Percentiles rank a stretch among this genome's conserved stretches.
Conservation (phyloP, 2,888 invertebrate species). For the Rhodophaea formosa region DNA sequence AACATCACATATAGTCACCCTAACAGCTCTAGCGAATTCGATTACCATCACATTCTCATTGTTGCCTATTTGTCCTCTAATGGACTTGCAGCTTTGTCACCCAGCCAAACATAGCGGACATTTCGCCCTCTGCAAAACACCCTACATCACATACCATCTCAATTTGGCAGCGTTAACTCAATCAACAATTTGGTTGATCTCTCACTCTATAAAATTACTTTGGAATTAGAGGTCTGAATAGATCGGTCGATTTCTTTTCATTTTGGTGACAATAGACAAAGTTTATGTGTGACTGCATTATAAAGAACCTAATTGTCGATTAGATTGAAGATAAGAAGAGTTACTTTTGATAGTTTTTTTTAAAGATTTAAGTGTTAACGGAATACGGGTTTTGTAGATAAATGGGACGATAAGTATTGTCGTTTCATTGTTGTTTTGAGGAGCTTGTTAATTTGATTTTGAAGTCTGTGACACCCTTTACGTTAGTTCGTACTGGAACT, state of each 20-base stretch:
- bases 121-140: conserved; percentile 27
- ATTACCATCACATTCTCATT: conserved; percentile 62
- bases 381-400: conserved; percentile 27
- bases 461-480: conserved; percentile 3
- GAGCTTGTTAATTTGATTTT: conserved; percentile 8
- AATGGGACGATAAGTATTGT: conserved; percentile 8
- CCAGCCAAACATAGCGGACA: conserved; percentile 37
- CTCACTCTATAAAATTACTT: conserved; percentile 27
- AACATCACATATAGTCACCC: conserved; percentile 33
- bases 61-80: conserved; percentile 58
- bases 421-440: conserved; percentile 1
- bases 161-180: conserved; percentile 28
- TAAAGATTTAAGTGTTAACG: conserved; percentile 24
- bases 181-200: conserved; percentile 34
- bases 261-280: conserved; percentile 36
- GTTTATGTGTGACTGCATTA: conserved; percentile 58
- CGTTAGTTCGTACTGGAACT: not conserved
- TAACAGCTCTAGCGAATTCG: conserved; percentile 50
- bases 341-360: conserved; percentile 38
- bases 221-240: conserved; percentile 33
- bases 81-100: conserved; percentile 45
- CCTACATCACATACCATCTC: conserved; percentile 30
- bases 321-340: conserved; percentile 40
- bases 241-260: conserved; percentile 30
- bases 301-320: conserved; percentile 46